Evolutionary conservation across 2,888 invertebrate genomes (phyloP), one percentile per base, ranked within the genome.

Genomic region (Penaeus monodon): DNA sequence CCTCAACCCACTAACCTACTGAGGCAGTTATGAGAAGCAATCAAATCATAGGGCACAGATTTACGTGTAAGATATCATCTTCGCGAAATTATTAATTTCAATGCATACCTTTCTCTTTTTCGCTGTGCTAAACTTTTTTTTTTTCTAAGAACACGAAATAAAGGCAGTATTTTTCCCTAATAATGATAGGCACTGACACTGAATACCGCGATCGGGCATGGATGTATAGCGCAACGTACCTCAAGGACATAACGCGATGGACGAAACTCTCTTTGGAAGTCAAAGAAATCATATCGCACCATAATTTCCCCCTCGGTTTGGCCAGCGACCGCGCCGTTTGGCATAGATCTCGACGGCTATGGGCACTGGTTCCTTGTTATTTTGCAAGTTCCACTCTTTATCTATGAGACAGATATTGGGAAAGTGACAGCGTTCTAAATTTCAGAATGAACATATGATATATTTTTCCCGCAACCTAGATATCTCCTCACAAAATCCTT

Each of bases 311-410:
- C 27, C 3, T 44, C n/a, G 27, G 78, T 78, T 49, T 74, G 66
- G 6, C 70, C 78, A 27, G 44, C 63, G 24, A n/a, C 29, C 70
- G 57, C 29, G 20, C 68, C 68, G 0, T 27, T n/a, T n/a, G n/a
- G 49, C 86, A 17, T 24, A 33, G 10, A 86, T 78, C 22, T 86
- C 86, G 38, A 86, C 70, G 2, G 44, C 66, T n/a, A 86, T 78
- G n/a, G 86, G 86, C n/a, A 86, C 86, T n/a, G 64, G 66, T 10
- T 82, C 27, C 6, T 33, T 38, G n/a, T 86, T 70, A 77, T 86
- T 86, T 24, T 78, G 70, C 38, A 86, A 14, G 64, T 81, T 27
- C 86, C 82, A 82, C 27, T 86, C 86, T n/a, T 49, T 38, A 33
- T 24, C 86, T 86, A 27, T 24, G 24, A 17, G 79, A 73, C 29